Percentiles rank a stretch among this genome's conserved stretches.
These are phyloP conservation scores for Motacilla alba DNA, from an alignment of 2,113 vertebrate species.

Conservation along the genomic window DNA sequence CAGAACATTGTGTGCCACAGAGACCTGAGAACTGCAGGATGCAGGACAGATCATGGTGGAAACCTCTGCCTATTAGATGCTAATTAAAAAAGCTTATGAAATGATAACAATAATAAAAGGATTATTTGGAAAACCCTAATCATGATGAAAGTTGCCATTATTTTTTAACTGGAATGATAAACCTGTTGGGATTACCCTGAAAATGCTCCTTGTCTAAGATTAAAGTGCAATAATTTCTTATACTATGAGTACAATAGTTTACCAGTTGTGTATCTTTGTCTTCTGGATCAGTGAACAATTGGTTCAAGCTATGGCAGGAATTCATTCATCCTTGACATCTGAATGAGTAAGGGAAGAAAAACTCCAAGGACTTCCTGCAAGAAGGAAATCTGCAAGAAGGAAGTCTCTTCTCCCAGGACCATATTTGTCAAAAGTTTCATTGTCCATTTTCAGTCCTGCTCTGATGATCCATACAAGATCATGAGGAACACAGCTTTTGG, in stretches of 20 bases:
- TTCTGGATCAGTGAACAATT: constrained; percentile 52
- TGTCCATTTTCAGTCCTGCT: background rate
- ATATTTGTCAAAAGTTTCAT: background rate
- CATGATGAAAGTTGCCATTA: background rate
- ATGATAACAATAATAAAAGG: background rate
- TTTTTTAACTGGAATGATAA: background rate
- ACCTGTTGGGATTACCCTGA: background rate
- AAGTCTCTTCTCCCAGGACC: background rate
- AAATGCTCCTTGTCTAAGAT: background rate
- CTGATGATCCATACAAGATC: background rate
- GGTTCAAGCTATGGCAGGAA: background rate
- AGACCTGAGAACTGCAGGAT: background rate
- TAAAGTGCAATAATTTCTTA: background rate
- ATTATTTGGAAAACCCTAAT: background rate
- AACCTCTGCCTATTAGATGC: background rate
- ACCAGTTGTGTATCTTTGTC: background rate
- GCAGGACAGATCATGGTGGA: background rate
- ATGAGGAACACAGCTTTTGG: background rate
- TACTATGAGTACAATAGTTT: background rate
- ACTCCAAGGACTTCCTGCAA: background rate
- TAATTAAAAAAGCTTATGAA: background rate
- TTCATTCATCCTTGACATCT: constrained; percentile 12
- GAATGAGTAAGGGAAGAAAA: background rate
- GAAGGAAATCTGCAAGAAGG: background rate
- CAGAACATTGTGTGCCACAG: background rate